These are phyloP conservation scores for Lamprologus tigripictilis DNA, from an alignment of 2,113 vertebrate species.

Conservation along the genomic window DNA sequence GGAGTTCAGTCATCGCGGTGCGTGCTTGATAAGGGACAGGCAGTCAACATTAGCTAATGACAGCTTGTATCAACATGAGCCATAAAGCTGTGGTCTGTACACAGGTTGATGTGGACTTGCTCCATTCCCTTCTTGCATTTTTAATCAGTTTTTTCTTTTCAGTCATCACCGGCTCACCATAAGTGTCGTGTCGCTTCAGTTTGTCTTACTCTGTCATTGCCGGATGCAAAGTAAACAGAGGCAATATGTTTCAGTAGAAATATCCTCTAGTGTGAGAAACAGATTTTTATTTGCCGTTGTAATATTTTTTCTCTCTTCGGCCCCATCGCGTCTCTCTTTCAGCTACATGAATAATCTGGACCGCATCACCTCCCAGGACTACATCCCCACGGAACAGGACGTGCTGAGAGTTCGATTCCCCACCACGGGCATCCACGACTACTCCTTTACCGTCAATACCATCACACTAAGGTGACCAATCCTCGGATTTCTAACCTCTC, in stretches of 20 bases:
- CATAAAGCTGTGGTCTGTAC: constrained; percentile 33
- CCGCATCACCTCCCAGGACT: constrained; percentile 72
- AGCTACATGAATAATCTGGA: constrained; percentile 82
- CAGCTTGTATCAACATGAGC: constrained; percentile 43
- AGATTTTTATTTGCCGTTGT: neutral
- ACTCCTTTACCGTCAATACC: constrained; percentile 79
- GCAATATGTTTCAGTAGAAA: neutral
- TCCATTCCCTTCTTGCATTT: neutral
- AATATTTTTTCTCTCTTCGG: neutral
- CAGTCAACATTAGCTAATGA: constrained; percentile 48
- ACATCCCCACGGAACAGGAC: constrained; percentile 81
- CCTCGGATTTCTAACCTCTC: neutral
- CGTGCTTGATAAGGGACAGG: constrained; percentile 36
- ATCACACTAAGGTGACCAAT: constrained; percentile 78
- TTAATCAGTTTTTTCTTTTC: constrained; percentile 17
- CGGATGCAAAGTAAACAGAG: neutral
- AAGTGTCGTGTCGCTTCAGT: neutral
- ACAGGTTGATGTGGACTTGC: neutral
- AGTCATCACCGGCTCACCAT: neutral
- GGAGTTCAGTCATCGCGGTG: constrained; percentile 17
- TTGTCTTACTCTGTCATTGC: neutral
- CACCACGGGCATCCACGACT: constrained; percentile 87
- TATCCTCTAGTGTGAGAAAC: neutral
- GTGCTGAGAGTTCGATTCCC: constrained; percentile 85
- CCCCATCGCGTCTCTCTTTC: neutral